These are phyloP conservation scores for Albula goreensis DNA, from an alignment of 2,113 vertebrate species.

Conservation along the genomic window DNA sequence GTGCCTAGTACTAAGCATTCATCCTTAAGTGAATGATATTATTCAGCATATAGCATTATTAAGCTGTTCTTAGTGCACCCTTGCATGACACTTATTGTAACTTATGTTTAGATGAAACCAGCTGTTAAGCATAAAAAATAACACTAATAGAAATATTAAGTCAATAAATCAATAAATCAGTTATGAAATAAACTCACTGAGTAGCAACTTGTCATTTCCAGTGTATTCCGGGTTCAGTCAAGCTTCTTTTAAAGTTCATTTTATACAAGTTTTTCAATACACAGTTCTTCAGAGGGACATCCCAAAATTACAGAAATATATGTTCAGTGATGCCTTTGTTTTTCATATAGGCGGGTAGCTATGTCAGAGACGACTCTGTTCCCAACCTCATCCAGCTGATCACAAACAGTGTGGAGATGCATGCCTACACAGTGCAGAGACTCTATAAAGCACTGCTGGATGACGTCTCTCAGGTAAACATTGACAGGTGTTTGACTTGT, in stretches of 20 bases:
- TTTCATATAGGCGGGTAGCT: constrained; percentile 87
- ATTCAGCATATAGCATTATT: neutral
- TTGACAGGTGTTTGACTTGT: neutral
- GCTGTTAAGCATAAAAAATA: neutral
- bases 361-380: constrained; percentile 95
- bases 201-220: neutral
- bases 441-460: constrained; percentile 97
- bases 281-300: too few relatives aligned
- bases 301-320: neutral
- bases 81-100: neutral
- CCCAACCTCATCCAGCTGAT: constrained; percentile 98
- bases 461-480: constrained; percentile 92
- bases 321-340: neutral
- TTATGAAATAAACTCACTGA: too few relatives aligned
- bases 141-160: neutral
- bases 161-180: too few relatives aligned
- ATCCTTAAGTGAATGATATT: neutral
- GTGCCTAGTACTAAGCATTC: neutral
- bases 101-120: neutral
- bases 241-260: too few relatives aligned
- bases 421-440: constrained; percentile 97
- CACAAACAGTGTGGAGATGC: constrained; percentile 98
- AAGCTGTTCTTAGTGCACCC: neutral
- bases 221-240: too few relatives aligned
- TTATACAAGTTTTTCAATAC: too few relatives aligned